phyloP scores from a whole-genome alignment of 2,797 vertebrate genomes.

The Tangara arthus region DNA sequence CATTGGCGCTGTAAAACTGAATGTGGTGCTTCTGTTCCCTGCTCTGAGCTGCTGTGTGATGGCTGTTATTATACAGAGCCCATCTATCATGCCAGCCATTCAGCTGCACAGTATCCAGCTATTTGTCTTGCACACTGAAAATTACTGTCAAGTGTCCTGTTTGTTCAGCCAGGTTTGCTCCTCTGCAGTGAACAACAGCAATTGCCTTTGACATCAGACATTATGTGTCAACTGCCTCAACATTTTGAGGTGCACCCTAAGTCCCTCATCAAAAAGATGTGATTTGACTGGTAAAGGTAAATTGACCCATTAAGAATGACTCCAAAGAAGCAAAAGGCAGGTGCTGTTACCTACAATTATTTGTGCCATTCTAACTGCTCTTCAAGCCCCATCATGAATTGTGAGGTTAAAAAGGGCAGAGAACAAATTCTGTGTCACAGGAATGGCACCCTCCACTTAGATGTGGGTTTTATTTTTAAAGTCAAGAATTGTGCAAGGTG shows the following conservation, averaged over 20 bases:
- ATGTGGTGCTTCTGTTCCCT: background rate
- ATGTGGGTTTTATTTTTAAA: background rate
- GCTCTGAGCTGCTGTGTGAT: background rate
- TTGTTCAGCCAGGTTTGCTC: background rate
- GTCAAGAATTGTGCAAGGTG: background rate
- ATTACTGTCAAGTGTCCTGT: background rate
- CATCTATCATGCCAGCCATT: background rate
- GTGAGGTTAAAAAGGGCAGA: background rate
- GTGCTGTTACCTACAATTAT: background rate
- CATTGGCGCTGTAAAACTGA: background rate
- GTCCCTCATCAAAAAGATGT: fast-evolving
- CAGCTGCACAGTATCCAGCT: background rate
- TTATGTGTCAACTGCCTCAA: background rate
- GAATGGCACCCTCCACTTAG: background rate
- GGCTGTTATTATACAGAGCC: background rate
- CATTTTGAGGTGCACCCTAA: background rate
- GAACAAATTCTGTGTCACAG: background rate
- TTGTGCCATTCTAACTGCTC: background rate
- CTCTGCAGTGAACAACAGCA: background rate
- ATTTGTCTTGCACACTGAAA: background rate
- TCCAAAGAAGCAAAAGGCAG: background rate
- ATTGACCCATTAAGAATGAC: background rate
- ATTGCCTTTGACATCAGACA: background rate
- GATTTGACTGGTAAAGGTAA: background rate
- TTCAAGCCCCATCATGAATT: background rate